Conservation (phyloP, 2,797 vertebrate genomes). For the Aselliscus stoliczkanus region DNA sequence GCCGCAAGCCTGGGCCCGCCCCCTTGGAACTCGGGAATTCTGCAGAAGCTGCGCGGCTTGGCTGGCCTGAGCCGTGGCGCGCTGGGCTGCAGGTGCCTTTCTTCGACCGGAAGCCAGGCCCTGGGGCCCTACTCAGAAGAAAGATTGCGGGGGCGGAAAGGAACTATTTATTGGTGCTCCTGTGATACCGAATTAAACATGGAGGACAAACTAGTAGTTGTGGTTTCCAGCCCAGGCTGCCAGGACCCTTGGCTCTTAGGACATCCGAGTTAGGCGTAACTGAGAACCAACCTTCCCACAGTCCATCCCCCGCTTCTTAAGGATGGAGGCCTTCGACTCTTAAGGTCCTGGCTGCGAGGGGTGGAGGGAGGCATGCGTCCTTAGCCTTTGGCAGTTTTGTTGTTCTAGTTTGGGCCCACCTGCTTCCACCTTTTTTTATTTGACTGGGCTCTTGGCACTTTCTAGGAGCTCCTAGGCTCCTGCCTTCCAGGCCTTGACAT, state of each 20-base stretch:
- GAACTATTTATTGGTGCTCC: slow-evolving; percentile 70
- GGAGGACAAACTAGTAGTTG: not conserved
- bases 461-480: not conserved
- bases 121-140: not conserved
- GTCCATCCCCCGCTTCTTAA: not conserved
- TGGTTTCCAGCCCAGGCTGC: not conserved
- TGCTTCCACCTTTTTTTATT: not conserved
- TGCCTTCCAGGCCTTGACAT: not conserved
- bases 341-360: not conserved
- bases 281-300: not conserved
- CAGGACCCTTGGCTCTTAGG: not conserved
- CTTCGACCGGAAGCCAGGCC: not conserved
- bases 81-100: not conserved
- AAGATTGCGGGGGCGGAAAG: not conserved
- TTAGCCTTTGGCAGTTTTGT: not conserved
- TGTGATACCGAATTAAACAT: slow-evolving; percentile 62
- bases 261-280: not conserved
- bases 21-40: not conserved
- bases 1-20: not conserved
- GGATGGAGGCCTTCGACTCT: not conserved
- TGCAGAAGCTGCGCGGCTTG: rapidly evolving
- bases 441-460: not conserved
- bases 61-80: not conserved
- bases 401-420: not conserved
- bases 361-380: not conserved